phyloP scores from a whole-genome alignment of 2,113 vertebrate genomes.

The Beaufortia kweichowensis region DNA sequence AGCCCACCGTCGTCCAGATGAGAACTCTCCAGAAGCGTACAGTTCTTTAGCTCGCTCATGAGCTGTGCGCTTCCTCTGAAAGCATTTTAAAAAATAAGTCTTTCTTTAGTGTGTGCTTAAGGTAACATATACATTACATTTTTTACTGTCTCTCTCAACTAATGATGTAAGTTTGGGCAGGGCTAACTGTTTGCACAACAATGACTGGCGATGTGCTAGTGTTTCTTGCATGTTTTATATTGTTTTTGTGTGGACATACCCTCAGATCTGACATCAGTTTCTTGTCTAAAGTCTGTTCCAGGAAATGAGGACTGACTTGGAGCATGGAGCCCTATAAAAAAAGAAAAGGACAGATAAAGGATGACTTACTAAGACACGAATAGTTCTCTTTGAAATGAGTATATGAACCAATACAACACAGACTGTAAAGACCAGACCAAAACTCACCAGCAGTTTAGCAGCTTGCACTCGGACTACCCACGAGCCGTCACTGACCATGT shows the following conservation, averaged over 20 bases:
- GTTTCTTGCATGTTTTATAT: not conserved
- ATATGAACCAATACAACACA: too few species aligned
- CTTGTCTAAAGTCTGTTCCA: slow-evolving; percentile 98
- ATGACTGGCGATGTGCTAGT: not conserved
- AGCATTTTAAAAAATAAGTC: too few species aligned
- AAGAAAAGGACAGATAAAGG: not conserved
- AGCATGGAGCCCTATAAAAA: slow-evolving; percentile 88
- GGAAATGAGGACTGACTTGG: slow-evolving; percentile 95
- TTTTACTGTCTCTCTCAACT: too few species aligned
- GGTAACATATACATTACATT: too few species aligned
- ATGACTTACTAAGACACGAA: not conserved
- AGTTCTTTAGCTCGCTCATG: slow-evolving; percentile 96
- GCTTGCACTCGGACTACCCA: slow-evolving; percentile 97
- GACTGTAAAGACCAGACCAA: too few species aligned
- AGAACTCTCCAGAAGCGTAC: slow-evolving; percentile 95
- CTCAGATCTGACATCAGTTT: slow-evolving; percentile 98
- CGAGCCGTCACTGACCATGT: slow-evolving; percentile 97
- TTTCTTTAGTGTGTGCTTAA: too few species aligned
- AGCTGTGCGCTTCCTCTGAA: slow-evolving; percentile 90
- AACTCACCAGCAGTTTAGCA: slow-evolving; percentile 89
- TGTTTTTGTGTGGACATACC: slow-evolving; percentile 67
- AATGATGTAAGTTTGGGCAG: too few species aligned
- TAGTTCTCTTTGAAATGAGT: too few species aligned
- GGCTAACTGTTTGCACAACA: too few species aligned
- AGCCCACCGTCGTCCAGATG: slow-evolving; percentile 94